phyloP scores from a whole-genome alignment of 2,113 vertebrate species.

The Serinus canaria region DNA sequence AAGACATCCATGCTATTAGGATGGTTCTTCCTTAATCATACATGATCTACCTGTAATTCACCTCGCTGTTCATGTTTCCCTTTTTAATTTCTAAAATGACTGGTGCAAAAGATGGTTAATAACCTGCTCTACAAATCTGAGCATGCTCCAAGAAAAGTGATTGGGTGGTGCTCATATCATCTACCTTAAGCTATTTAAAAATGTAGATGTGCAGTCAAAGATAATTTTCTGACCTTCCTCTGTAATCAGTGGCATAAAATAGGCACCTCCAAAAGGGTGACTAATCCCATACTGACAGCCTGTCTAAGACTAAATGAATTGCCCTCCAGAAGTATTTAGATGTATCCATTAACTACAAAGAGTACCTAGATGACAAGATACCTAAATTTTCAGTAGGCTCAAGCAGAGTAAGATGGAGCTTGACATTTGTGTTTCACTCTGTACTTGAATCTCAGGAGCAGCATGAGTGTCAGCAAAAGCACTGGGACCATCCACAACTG shows the following conservation, averaged over 20 bases:
- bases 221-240: constrained; percentile 51
- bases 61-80: neutral
- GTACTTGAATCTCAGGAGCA: neutral
- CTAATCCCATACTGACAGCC: constrained; percentile 20
- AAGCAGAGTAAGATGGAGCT: neutral
- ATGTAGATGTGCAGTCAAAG: constrained; percentile 28
- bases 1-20: neutral
- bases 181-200: constrained; percentile 51
- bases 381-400: neutral
- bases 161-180: constrained; percentile 29
- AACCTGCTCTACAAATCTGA: neutral
- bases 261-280: constrained; percentile 45
- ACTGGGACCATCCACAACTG: neutral
- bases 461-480: neutral
- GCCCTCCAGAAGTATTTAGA: constrained; percentile 51
- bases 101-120: neutral
- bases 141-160: constrained; percentile 26
- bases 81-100: constrained; percentile 46
- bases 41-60: constrained; percentile 8
- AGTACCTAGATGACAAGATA: constrained; percentile 24
- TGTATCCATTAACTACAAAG: constrained; percentile 58
- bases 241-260: constrained; percentile 57
- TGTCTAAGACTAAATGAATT: constrained; percentile 25
- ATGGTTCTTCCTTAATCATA: constrained; percentile 17
- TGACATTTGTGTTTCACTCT: neutral